phyloP scores from a whole-genome alignment of 2,797 vertebrate genomes.

The Australoheros facetus region DNA sequence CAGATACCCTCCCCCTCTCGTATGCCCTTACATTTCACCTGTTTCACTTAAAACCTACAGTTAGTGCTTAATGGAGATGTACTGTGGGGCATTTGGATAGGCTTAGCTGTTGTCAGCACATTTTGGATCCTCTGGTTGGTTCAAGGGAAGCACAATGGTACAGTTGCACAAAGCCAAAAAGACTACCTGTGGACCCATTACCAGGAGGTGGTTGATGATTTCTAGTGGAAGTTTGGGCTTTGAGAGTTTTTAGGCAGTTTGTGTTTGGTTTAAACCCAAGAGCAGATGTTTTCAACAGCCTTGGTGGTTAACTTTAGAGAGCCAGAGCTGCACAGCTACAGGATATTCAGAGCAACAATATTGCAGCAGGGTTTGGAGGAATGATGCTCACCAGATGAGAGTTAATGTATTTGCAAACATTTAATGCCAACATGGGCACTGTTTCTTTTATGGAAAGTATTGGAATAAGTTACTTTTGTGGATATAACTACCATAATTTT shows the following conservation, averaged over 20 bases:
- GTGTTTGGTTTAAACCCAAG: constrained; percentile 38
- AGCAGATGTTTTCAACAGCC: constrained; percentile 1
- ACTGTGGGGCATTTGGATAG: constrained; percentile 4
- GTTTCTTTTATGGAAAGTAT: not conserved
- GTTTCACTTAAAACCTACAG: constrained; percentile 9
- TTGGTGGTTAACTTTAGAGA: not conserved
- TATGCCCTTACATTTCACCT: constrained; percentile 4
- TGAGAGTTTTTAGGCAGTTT: constrained; percentile 19
- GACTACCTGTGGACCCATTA: constrained; percentile 42
- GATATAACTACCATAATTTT: not conserved
- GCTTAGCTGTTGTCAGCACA: constrained; percentile 43
- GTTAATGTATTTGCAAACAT: not conserved
- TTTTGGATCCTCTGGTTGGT: constrained; percentile 25
- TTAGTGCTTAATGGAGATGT: constrained; percentile 29
- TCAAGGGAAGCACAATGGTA: constrained; percentile 23
- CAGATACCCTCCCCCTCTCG: not conserved
- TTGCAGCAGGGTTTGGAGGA: not conserved
- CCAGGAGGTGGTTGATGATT: constrained; percentile 54
- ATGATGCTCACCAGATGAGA: not conserved
- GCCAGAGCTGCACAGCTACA: not conserved
- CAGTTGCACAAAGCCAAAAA: constrained; percentile 44
- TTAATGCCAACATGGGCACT: not conserved
- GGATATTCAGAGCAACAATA: not conserved
- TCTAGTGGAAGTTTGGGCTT: constrained; percentile 24
- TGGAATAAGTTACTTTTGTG: constrained; percentile 4